These are phyloP conservation scores for Oxytorus armatus DNA, from an alignment of 2,888 invertebrate genomes.

Conservation along the genomic window DNA sequence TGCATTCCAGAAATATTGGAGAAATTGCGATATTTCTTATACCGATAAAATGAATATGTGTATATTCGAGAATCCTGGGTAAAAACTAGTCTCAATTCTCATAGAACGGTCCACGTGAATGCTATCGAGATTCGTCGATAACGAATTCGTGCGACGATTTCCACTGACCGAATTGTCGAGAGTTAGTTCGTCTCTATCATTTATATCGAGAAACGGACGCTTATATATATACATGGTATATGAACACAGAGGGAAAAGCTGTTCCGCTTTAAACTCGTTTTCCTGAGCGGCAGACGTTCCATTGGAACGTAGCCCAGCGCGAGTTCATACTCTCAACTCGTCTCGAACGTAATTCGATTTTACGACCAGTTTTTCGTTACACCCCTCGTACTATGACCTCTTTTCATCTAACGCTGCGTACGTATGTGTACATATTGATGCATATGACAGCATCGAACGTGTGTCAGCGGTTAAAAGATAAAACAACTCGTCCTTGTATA, in stretches of 20 bases:
- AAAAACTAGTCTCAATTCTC: background rate
- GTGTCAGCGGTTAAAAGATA: conserved; percentile 9
- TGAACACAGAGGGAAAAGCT: conserved; percentile 48
- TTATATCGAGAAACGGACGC: conserved; percentile 26
- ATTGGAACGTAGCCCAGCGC: conserved; percentile 63
- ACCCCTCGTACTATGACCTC: conserved; percentile 43
- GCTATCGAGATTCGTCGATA: conserved; percentile 15
- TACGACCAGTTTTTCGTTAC: conserved; percentile 66
- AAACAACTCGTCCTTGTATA: background rate
- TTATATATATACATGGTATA: conserved; percentile 14
- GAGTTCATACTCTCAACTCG: conserved; percentile 59
- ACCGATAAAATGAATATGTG: too few species aligned
- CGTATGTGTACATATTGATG: background rate
- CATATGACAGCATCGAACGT: background rate
- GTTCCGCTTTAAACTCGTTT: conserved; percentile 62
- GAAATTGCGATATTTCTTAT: too few species aligned
- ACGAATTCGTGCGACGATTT: conserved; percentile 21
- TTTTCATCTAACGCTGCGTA: conserved; percentile 26
- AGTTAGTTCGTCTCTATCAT: conserved; percentile 9
- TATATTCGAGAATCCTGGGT: too few species aligned
- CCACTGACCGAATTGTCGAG: conserved; percentile 3
- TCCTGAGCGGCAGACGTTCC: conserved; percentile 38
- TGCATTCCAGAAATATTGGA: too few species aligned
- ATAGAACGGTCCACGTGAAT: background rate
- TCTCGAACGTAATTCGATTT: conserved; percentile 66